Evolutionary conservation across 2,888 invertebrate genomes (phyloP).

Genomic region (Diplazon laetatorius): DNA sequence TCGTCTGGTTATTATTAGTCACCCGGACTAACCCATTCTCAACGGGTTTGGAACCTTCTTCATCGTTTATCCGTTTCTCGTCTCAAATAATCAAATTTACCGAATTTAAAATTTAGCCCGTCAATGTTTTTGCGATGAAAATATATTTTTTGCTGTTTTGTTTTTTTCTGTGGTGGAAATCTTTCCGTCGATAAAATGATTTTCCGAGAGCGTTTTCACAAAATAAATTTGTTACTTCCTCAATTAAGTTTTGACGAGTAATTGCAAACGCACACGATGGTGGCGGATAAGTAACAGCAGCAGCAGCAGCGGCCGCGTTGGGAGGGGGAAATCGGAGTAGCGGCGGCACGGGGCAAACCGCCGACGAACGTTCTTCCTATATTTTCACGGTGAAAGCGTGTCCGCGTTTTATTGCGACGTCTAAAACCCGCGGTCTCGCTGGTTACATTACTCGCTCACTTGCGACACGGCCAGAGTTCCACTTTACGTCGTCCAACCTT

Average conservation of each 20-base stretch:
- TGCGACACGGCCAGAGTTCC: not conserved
- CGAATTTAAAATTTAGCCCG: not conserved
- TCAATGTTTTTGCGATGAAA: not conserved
- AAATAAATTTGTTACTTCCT: constrained; percentile 45
- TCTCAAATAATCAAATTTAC: constrained; percentile 22
- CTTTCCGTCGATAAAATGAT: constrained; percentile 5
- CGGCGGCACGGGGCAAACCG: constrained; percentile 17
- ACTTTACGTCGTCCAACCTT: no score
- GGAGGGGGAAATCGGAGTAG: constrained; percentile 6
- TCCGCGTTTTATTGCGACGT: constrained; percentile 54
- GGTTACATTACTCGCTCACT: constrained; percentile 40
- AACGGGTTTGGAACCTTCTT: constrained; percentile 30
- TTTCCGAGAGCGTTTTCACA: constrained; percentile 5
- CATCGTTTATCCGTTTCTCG: constrained; percentile 36
- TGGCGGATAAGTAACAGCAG: no score
- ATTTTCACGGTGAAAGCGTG: constrained; percentile 65
- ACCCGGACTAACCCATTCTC: constrained; percentile 34
- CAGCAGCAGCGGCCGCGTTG: no score
- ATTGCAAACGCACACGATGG: constrained; percentile 52
- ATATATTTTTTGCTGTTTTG: constrained; percentile 1
- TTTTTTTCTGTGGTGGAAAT: no score
- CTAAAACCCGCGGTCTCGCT: constrained; percentile 13
- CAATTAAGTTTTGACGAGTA: constrained; percentile 58
- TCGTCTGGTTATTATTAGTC: constrained; percentile 54
- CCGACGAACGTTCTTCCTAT: constrained; percentile 52